phyloP scores from a whole-genome alignment of 64 coral and sea anemone genomes.

The Acropora tenuis region DNA sequence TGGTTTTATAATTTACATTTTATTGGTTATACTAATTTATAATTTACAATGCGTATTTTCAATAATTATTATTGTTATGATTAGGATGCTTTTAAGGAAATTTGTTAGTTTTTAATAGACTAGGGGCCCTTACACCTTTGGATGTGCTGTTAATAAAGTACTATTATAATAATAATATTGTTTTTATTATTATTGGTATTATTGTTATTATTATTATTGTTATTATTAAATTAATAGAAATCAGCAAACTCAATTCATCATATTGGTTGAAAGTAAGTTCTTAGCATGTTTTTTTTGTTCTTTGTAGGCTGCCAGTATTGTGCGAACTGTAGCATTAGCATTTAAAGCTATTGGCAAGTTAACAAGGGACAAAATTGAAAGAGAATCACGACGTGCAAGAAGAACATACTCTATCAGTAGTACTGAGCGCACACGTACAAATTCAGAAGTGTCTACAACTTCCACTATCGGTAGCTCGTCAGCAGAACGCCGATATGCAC shows the following conservation, averaged over 20 bases:
- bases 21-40: too few species aligned
- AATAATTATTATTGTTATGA: not conserved
- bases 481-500: constrained; percentile 49
- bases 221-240: too few species aligned
- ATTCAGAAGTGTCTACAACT: constrained; percentile 82
- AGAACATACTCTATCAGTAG: constrained; percentile 78
- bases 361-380: constrained; percentile 79
- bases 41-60: too few species aligned
- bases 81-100: not conserved
- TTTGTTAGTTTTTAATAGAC: not conserved
- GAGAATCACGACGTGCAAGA: constrained; percentile 59
- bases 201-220: too few species aligned
- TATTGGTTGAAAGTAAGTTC: too few species aligned
- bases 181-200: not conserved
- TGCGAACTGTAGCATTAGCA: constrained; percentile 85
- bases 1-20: too few species aligned
- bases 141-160: not conserved
- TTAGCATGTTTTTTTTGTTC: not conserved
- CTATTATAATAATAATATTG: not conserved
- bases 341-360: constrained; percentile 90
- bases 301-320: constrained; percentile 86
- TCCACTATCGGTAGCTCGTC: constrained; percentile 80
- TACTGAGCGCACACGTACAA: constrained; percentile 82
- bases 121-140: too few species aligned
- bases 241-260: too few species aligned